Percentiles rank a stretch among this genome's conserved stretches.
Conservation (phyloP, 1,140 invertebrate species). For the Ceratina japonica region DNA sequence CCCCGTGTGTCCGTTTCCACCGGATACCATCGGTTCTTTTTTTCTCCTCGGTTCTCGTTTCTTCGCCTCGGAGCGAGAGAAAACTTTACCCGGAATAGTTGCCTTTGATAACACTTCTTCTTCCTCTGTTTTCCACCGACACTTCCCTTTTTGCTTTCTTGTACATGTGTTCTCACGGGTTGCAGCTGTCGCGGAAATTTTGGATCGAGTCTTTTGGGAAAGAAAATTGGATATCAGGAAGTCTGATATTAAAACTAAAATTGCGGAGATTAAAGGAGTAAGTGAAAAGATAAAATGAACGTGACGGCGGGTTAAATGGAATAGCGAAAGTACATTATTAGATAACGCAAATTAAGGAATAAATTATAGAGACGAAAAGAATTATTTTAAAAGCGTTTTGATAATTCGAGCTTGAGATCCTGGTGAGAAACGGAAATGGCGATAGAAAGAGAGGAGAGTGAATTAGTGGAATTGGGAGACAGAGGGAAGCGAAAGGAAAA, state of each 20-base stretch:
- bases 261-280: background rate
- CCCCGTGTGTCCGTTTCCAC: background rate
- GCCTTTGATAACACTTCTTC: conserved; percentile 46
- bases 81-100: conserved; percentile 47
- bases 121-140: background rate
- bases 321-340: too few relatives aligned
- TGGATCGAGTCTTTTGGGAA: conserved; percentile 48
- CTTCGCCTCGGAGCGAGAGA: background rate
- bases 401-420: too few relatives aligned
- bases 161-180: conserved; percentile 41
- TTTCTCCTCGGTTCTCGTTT: background rate
- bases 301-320: too few relatives aligned
- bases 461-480: too few relatives aligned
- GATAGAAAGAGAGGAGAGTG: background rate
- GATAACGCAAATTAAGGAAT: too few relatives aligned
- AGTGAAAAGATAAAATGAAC: too few relatives aligned
- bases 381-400: too few relatives aligned
- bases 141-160: conserved; percentile 9
- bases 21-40: background rate
- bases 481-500: background rate
- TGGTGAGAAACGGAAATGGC: background rate
- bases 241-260: background rate
- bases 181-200: conserved; percentile 57
- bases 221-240: background rate
- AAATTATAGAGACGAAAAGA: too few relatives aligned